Evolutionary conservation across 2,113 vertebrate genomes (phyloP), one percentile per base, ranked within the genome.

Genomic region (Scophthalmus maximus): DNA sequence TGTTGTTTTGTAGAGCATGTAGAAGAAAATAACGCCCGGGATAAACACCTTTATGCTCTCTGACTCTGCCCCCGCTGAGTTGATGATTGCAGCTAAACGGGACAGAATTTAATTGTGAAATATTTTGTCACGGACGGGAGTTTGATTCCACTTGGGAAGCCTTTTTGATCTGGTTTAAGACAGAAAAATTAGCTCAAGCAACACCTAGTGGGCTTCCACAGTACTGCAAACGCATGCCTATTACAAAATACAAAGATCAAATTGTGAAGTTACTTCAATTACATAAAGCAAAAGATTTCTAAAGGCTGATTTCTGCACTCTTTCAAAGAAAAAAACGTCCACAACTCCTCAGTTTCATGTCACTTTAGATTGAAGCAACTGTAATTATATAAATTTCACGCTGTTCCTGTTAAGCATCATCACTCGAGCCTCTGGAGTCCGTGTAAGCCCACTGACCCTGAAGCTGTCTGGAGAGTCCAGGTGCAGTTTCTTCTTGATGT

Each of bases 381-480:
- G n/a, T n/a, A n/a, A n/a, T n/a, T n/a, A n/a, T n/a, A n/a, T n/a
- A n/a, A n/a, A n/a, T n/a, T n/a, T n/a, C n/a, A n/a, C n/a, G n/a
- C n/a, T n/a, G n/a, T n/a, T n/a, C n/a, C n/a, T n/a, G n/a, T n/a
- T n/a, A n/a, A n/a, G n/a, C n/a, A n/a, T n/a, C n/a, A n/a, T n/a
- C n/a, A n/a, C n/a, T n/a, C n/a, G n/a, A n/a, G n/a, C n/a, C n/a
- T n/a, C 11, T 15, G 3, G 17, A 1, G 4, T 55, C 14, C 34
- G n/a, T 20, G 9, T 20, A 2, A 49, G 18, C 11, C 50, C 18
- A 95, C 97, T 91, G 84, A 99, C 98, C 94, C 96, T 95, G 83
- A 99, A 99, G 80, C 84, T 95, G 89, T 98, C 97, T 25, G 97
- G 98, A 38, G 97, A 98, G 77, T 94, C 95, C 84, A 99, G 93